phyloP scores from a whole-genome alignment of 2,797 vertebrate species.

The Myotis vivesi region DNA sequence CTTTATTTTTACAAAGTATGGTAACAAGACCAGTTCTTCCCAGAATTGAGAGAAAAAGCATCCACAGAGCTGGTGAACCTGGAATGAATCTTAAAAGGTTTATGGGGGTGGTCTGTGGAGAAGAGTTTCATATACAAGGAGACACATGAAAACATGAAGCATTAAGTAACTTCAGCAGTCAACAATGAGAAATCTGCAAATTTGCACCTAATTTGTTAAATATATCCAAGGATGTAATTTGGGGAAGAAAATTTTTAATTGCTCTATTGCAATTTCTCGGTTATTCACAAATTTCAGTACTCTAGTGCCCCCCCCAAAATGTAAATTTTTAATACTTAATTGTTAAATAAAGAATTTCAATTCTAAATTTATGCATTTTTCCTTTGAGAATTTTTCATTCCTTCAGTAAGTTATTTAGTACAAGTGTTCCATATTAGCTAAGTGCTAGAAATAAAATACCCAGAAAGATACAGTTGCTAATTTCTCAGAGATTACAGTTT shows the following conservation, averaged over 20 bases:
- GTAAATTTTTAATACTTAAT: conserved; percentile 8
- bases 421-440: not conserved
- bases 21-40: not conserved
- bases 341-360: conserved; percentile 12
- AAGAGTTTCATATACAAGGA: not conserved
- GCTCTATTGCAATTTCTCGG: not conserved
- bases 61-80: not conserved
- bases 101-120: not conserved
- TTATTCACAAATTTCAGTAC: conserved; percentile 43
- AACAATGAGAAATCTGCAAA: not conserved
- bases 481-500: not conserved
- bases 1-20: not conserved
- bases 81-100: not conserved
- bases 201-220: not conserved
- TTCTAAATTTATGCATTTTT: not conserved
- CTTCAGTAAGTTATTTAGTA: not conserved
- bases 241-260: not conserved
- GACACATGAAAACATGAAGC: not conserved
- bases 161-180: not conserved
- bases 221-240: not conserved
- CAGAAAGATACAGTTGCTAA: not conserved
- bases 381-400: not conserved
- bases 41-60: not conserved
- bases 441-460: not conserved
- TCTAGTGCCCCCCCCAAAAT: not conserved